Evolutionary conservation across 2,888 invertebrate species (phyloP), one percentile per base, ranked within the genome.

Genomic region (Suillia variegata): DNA sequence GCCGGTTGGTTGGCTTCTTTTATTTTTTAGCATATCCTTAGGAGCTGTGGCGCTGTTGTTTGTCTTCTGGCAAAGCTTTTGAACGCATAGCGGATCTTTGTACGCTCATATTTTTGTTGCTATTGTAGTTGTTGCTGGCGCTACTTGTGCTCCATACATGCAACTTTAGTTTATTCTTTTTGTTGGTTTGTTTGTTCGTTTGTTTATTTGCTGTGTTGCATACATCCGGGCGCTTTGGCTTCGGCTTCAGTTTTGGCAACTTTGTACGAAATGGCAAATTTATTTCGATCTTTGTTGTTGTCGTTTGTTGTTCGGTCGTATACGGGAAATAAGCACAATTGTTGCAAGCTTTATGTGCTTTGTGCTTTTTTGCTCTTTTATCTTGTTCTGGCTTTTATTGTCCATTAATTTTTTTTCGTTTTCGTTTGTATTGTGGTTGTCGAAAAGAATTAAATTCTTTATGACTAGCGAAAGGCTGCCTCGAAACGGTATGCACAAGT

Each of bases 401-500:
- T 15, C 13, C 38, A n/a, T n/a, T n/a, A n/a, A n/a, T n/a, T n/a
- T 45, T 15, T 45, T 45, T 21, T 45, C 21, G 17, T 47, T 31
- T 12, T 52, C 18, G 20, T 24, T 52, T 12, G 22, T 17, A 18
- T 3, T 18, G 18, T 1, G 20, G 20, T 31, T 47, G 54, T 20
- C 57, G 15, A 50, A 54, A 61, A n/a, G n/a, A 54, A 61, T 61
- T 61, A 61, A 57, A 61, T 61, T 61, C 54, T 51, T 61, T 51
- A 49, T 38, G 61, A 34, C 56, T 52, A 47, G 21, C 50, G 42
- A 54, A 59, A 54, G 50, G 34, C 54, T 59, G 58, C 58, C 50
- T 21, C 38, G n/a, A n/a, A n/a, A n/a, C n/a, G n/a, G 45, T 1
- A n/a, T n/a, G 42, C 45, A 45, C 45, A 45, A 24, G 58, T 20